Evolutionary conservation across 2,113 vertebrate genomes (phyloP).

Genomic region (Pygoscelis adeliae): DNA sequence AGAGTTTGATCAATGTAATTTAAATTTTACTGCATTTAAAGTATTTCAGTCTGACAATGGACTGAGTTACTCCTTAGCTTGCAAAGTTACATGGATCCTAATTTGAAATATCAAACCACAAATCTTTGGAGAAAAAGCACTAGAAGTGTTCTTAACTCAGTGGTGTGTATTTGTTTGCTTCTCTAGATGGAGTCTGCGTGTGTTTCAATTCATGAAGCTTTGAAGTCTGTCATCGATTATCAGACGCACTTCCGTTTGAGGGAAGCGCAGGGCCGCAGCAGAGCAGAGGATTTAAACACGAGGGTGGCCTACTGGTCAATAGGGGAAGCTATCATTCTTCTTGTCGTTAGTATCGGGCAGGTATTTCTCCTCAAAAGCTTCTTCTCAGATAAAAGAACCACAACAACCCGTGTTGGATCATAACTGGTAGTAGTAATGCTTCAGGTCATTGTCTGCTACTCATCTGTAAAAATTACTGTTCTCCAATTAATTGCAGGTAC

Average conservation of each 20-base stretch:
- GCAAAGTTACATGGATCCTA: not conserved
- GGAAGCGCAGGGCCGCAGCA: conserved; percentile 95
- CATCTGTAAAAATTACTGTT: conserved; percentile 49
- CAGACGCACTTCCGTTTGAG: conserved; percentile 97
- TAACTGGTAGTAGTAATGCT: conserved; percentile 72
- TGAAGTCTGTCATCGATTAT: conserved; percentile 96
- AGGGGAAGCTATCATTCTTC: conserved; percentile 94
- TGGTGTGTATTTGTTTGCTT: not conserved
- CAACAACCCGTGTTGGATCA: conserved; percentile 92
- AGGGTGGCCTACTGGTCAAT: conserved; percentile 97
- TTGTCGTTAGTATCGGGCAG: conserved; percentile 98
- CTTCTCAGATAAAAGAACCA: conserved; percentile 98
- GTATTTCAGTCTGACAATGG: not conserved
- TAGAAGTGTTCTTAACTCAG: not conserved
- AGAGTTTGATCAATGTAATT: not conserved
- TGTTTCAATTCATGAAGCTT: conserved; percentile 96
- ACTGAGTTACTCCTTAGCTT: not conserved
- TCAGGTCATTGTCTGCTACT: conserved; percentile 38
- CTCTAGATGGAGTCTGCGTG: conserved; percentile 96
- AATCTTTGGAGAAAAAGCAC: not conserved
- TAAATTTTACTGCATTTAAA: not conserved
- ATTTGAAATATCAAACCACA: not conserved
- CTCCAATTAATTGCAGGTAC: conserved; percentile 67
- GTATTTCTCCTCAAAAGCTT: conserved; percentile 96
- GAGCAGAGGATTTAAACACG: conserved; percentile 95